Base-by-base conservation (phyloP, 2,113 vertebrate genomes). In the Bubalus kerabau region DNA sequence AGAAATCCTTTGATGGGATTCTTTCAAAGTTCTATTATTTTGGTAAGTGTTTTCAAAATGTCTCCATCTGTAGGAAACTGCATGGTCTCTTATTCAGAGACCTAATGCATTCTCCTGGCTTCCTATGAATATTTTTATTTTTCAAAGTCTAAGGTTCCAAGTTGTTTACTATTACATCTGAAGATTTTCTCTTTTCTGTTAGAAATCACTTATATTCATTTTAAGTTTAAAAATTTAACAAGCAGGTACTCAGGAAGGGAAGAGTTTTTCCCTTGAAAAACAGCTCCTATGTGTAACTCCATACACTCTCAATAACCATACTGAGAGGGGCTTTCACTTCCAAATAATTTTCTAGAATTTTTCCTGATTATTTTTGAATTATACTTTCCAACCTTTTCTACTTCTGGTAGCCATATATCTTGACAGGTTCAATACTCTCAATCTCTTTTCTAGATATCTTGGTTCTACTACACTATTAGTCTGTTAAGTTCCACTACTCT, bases 151-250 rank as follows among this genome's bases (percentile, higher is more conserved):
- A 93, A 91, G 50, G 40, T 81, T 17, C 21, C 81, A 91, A 43
- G 32, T 19, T 86, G 17, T 90, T 83, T 50, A 95, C 59, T 46
- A 67, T 21, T 56, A 60, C 11, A 87, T 62, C 96, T 92, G 40
- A 60, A 94, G 92, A 87, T 84, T 11, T 60, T 67, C 16, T 96
- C 43, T 88, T 92, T 94, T 85, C 30, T 90, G n/a, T 19, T 60
- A 13, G 30, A 83, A 87, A 74, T 46, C 54, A 59, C 43, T 83
- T 62, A 81, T 84, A 17, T 92, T 50, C 76, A 30, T 46, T 78
- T 87, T 92, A 84, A 82, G 40, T 91, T 96, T 64, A 90, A 85
- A 92, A 89, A 76, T 67, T 88, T 62, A 92, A 82, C 46, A 67
- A 91, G 59, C 0, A 87, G 14, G 50, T 87, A 21, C n/a, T 40